Evolutionary conservation across 2,888 invertebrate species (phyloP), one percentile per base, ranked within the genome.

Genomic region (Pyrgus malvae): DNA sequence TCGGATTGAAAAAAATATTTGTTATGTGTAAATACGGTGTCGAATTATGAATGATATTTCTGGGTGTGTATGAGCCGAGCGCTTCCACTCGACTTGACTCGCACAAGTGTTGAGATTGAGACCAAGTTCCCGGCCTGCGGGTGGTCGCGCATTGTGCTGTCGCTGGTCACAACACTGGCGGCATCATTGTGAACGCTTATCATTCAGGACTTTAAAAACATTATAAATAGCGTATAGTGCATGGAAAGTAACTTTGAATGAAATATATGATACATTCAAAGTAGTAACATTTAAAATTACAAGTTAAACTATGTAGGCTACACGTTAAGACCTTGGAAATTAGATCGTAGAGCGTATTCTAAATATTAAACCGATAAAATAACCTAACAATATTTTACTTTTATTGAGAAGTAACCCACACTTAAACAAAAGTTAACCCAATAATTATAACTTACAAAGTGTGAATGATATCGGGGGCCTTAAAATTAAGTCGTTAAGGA

Each of bases 401-500:
- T n/a, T n/a, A n/a, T n/a, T n/a, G n/a, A n/a, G n/a, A n/a, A n/a
- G n/a, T n/a, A n/a, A n/a, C n/a, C n/a, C n/a, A n/a, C n/a, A n/a
- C n/a, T n/a, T n/a, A n/a, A n/a, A n/a, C n/a, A n/a, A n/a, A n/a
- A n/a, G n/a, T n/a, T n/a, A n/a, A n/a, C 45, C 31, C 17, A 16
- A 38, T 37, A 45, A 41, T 40, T 21, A 38, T 51, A 44, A 38
- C 53, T 38, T 29, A 9, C 38, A 53, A 53, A 45, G 53, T 53
- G 19, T 53, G 53, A 53, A 53, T 46, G 54, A 61, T 66, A 57
- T 53, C 59, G 61, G 68, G 67, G 68, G 75, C 72, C 78, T 80
- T 80, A 81, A 81, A 85, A 85, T 85, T 84, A 86, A 85, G 83
- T 86, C 78, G 83, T 83, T 76, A 89, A 76, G 80, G 83, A 84